phyloP scores from a whole-genome alignment of 2,888 invertebrate species.

The Agrotis exclamationis region DNA sequence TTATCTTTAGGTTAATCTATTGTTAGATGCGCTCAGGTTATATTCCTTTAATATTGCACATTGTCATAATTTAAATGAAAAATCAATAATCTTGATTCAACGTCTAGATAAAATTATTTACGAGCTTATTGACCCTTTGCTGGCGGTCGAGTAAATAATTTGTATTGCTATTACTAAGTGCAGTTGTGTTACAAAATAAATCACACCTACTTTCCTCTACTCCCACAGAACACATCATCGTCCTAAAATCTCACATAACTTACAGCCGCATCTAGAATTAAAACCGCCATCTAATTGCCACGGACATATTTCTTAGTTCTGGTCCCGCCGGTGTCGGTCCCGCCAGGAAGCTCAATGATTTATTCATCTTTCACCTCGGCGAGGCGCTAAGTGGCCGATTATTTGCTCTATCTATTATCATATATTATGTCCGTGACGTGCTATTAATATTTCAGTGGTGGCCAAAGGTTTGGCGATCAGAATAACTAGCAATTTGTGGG shows the following conservation, averaged over 20 bases:
- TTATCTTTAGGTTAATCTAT: background rate
- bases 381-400: slow-evolving; percentile 62
- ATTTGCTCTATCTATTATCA: slow-evolving; percentile 65
- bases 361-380: slow-evolving; percentile 63
- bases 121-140: background rate
- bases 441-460: slow-evolving; percentile 60
- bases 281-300: slow-evolving; percentile 61
- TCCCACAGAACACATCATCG: background rate
- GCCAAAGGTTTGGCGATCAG: slow-evolving; percentile 53
- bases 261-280: slow-evolving; percentile 48
- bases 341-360: slow-evolving; percentile 66
- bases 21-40: background rate
- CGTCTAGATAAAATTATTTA: background rate
- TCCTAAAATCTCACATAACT: slow-evolving; percentile 20
- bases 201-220: background rate
- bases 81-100: no score
- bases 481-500: slow-evolving; percentile 48
- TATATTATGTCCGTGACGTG: slow-evolving; percentile 62
- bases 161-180: background rate
- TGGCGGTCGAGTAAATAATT: background rate
- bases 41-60: background rate
- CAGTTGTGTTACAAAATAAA: background rate
- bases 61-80: background rate
- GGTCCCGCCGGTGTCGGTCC: slow-evolving; percentile 11
- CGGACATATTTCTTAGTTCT: slow-evolving; percentile 56